Conservation (phyloP, 2,113 vertebrate genomes). For the Beaufortia kweichowensis region DNA sequence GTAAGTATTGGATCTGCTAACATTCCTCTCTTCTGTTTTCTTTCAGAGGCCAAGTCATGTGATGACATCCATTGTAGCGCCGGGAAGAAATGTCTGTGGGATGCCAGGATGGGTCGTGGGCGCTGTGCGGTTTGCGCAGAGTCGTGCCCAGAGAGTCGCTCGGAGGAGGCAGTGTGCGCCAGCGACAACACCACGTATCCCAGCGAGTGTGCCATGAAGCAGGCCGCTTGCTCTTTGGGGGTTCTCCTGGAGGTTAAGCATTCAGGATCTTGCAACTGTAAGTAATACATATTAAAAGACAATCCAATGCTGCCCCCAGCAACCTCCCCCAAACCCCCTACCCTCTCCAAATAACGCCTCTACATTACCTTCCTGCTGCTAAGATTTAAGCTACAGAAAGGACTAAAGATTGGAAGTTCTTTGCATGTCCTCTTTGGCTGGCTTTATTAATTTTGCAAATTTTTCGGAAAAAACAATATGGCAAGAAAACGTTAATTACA, state of each 20-base stretch:
- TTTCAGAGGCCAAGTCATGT: conserved; percentile 95
- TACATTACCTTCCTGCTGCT: conserved; percentile 63
- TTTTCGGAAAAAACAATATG: conserved; percentile 56
- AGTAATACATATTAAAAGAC: conserved; percentile 82
- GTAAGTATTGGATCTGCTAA: neutral
- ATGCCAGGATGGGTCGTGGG: conserved; percentile 88
- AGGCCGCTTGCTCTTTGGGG: conserved; percentile 91
- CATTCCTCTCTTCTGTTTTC: conserved; percentile 25
- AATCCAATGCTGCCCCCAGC: conserved; percentile 59
- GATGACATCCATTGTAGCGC: conserved; percentile 92
- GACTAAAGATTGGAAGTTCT: conserved; percentile 73
- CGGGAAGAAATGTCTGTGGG: conserved; percentile 97
- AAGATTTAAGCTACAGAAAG: conserved; percentile 75
- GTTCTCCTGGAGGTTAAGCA: conserved; percentile 96
- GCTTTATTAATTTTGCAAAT: conserved; percentile 63
- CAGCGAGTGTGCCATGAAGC: conserved; percentile 96
- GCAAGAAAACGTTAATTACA: conserved; percentile 26
- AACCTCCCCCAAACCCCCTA: conserved; percentile 54
- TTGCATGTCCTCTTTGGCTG: conserved; percentile 72
- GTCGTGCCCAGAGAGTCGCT: conserved; percentile 87
- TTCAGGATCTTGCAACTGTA: conserved; percentile 99
- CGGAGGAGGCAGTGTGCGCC: conserved; percentile 93
- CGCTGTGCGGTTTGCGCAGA: conserved; percentile 90
- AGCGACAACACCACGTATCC: conserved; percentile 97
- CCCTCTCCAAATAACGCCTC: conserved; percentile 56